phyloP scores from a whole-genome alignment of 1,140 invertebrate genomes.

The Pseudomyrmex pallidus region DNA sequence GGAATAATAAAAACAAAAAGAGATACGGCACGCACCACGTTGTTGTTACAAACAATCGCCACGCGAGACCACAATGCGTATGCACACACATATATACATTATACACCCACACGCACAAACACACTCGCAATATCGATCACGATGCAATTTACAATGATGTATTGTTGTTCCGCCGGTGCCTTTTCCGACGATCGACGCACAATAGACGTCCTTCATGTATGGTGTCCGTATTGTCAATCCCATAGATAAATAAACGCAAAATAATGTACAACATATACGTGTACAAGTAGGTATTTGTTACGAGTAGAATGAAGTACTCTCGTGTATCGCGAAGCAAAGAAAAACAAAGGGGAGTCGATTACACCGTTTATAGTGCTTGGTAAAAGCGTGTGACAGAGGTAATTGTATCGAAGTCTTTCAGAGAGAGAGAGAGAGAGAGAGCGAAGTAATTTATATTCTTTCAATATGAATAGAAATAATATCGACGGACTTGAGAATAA shows the following conservation, averaged over 20 bases:
- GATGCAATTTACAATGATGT: not conserved
- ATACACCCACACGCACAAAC: not conserved
- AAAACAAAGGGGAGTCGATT: constrained; percentile 6
- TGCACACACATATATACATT: not conserved
- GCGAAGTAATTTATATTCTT: not conserved
- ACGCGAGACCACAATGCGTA: not conserved
- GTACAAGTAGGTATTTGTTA: not conserved
- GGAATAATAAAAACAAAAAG: constrained; percentile 35
- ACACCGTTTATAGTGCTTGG: not conserved
- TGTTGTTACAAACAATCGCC: not conserved
- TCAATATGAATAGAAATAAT: not conserved
- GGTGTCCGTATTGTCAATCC: constrained; percentile 9
- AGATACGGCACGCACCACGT: constrained; percentile 3
- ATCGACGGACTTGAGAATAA: too few relatives aligned
- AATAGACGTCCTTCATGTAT: constrained; percentile 7
- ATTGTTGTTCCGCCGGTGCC: constrained; percentile 8
- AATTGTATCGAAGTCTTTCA: not conserved
- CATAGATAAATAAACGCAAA: constrained; percentile 6
- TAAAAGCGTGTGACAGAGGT: not conserved
- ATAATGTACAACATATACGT: not conserved
- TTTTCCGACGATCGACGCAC: constrained; percentile 6
- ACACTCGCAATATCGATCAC: constrained; percentile 21
- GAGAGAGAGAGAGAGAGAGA: too few relatives aligned
- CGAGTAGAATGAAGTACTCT: not conserved
- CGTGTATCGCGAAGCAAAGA: not conserved